Base-by-base conservation (phyloP, 2,797 vertebrate genomes). In the Acipenser oxyrinchus region DNA sequence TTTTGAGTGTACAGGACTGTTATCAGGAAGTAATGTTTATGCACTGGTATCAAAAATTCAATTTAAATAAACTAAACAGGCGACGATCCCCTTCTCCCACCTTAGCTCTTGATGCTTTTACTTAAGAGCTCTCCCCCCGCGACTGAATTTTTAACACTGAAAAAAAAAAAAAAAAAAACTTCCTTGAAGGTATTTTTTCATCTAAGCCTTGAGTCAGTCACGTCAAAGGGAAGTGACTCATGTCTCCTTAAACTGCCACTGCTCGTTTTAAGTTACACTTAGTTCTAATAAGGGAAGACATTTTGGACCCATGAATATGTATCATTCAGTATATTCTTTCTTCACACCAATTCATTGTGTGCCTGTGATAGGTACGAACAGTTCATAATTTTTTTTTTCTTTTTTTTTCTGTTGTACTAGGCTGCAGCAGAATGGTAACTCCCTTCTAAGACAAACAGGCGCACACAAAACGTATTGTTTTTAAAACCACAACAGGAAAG, bases 141-240 rank as follows among this genome's bases (percentile, higher is more conserved):
- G 48, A 62, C 60, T 13, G 18, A 37, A 37, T 10, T 62, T 62
- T 62, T 13, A 10, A 37, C 59, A 12, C 6, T 12, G 18, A 62
- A 62, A 60, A 62, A 8, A 62, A 62, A 62, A 18, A 18, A 48
- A 62, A 5, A 60, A 62, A 0, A 62, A 62, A 62, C 60, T 62
- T 62, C 60, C 60, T 62, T 62, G 18, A 23, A 62, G 7, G 60
- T 48, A 13, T 62, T 62, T 62, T 62, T 18, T 53, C 37, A 65
- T 60, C 60, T 67, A n/a, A 18, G 58, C 18, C 63, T 59, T 65
- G 51, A 66, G 66, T 71, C 51, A 71, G 63, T 61, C 66, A 1
- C 18, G 60, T 62, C 60, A 51, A 62, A 64, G 58, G 69, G 49
- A 51, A 65, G 59, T 71, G 70, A 68, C 48, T 68, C 53, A 60